A percentile compares a stretch with the other conserved stretches of the same genome.
These are phyloP conservation scores for Mellilla xanthometata DNA, from an alignment of 2,888 invertebrate genomes.

Conservation along the genomic window DNA sequence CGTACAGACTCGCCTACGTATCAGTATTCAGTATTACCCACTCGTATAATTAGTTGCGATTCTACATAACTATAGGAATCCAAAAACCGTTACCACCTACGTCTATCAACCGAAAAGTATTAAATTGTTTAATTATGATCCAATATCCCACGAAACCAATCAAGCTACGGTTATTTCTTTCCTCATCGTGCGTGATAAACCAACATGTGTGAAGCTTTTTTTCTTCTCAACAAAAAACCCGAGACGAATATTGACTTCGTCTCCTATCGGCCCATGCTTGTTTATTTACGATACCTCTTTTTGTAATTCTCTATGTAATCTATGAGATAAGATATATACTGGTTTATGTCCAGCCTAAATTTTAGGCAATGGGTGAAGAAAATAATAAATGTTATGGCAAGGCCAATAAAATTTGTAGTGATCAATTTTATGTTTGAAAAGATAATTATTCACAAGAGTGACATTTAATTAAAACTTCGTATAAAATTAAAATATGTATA, in stretches of 20 bases:
- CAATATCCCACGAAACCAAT: conserved; percentile 27
- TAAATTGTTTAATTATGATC: conserved; percentile 9
- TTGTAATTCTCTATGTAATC: conserved; percentile 8
- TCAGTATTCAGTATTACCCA: too few species aligned
- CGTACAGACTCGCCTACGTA: too few species aligned
- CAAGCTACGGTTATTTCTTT: conserved; percentile 22
- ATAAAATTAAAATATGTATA: too few species aligned
- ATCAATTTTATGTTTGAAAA: too few species aligned
- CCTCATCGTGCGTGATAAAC: conserved; percentile 21
- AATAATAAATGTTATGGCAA: too few species aligned
- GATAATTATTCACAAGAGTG: too few species aligned
- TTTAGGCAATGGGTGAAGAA: too few species aligned
- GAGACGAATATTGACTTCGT: conserved; percentile 18
- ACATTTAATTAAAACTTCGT: too few species aligned
- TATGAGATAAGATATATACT: conserved; percentile 1
- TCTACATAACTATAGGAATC: not conserved
- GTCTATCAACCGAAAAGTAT: not conserved
- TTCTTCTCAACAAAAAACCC: conserved; percentile 28
- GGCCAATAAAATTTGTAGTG: too few species aligned
- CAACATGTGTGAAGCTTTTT: conserved; percentile 29
- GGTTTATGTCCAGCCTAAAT: not conserved
- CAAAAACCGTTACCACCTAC: not conserved
- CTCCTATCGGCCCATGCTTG: conserved; percentile 15
- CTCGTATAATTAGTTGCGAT: too few species aligned
- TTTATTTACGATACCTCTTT: conserved; percentile 37